phyloP scores from a whole-genome alignment of 37 sponge, comb jelly and placozoan species.

The Hexactinellida sp. region DNA sequence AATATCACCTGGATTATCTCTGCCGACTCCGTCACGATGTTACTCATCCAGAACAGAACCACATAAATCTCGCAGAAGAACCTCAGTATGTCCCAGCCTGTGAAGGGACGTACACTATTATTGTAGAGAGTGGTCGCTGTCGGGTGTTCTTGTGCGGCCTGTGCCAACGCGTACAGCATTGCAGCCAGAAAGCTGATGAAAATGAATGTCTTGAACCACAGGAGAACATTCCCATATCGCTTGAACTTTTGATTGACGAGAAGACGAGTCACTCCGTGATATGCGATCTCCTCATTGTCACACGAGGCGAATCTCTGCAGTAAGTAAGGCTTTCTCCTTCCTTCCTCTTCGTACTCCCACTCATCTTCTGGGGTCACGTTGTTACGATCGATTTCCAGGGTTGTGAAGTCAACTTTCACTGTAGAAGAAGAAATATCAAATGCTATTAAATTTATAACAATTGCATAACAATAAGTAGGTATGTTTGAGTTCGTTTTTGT shows the following conservation, averaged over 20 bases:
- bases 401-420: not conserved
- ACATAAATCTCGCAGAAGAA: not conserved
- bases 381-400: not conserved
- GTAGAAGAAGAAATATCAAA: too few species aligned
- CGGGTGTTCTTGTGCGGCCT: not conserved
- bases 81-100: conserved; percentile 8
- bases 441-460: too few species aligned
- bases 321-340: conserved; percentile 6
- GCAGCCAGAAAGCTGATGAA: not conserved
- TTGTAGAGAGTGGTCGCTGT: not conserved
- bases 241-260: conserved; percentile 2
- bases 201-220: conserved; percentile 5
- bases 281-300: conserved; percentile 9
- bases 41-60: conserved; percentile 6
- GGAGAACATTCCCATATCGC: not conserved
- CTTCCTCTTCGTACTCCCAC: not conserved
- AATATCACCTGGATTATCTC: not conserved
- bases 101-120: not conserved
- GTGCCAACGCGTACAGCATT: not conserved
- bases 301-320: not conserved
- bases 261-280: not conserved
- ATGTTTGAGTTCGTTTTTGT: not conserved
- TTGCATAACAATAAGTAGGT: too few species aligned
- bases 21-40: not conserved
- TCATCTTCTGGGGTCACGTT: conserved; percentile 3